Evolutionary conservation across 2,113 vertebrate species (phyloP).

Genomic region (Corythornis vintsioides): DNA sequence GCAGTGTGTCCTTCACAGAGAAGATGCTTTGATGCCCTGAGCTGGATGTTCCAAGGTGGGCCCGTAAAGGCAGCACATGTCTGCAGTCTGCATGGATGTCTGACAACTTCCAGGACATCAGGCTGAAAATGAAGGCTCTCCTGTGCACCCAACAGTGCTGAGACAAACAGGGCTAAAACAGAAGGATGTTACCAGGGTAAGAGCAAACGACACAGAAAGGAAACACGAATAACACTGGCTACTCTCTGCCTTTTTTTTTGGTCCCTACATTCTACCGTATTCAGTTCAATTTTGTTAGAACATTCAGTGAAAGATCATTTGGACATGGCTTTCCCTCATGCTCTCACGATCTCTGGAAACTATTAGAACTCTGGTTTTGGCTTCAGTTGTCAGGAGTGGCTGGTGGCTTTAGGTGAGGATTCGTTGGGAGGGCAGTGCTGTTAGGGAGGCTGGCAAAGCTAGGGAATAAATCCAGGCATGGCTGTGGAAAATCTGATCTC

Average conservation of each 20-base stretch:
- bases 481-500: neutral
- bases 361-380: slow-evolving; percentile 15
- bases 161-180: neutral
- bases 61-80: neutral
- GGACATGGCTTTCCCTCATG: neutral
- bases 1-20: neutral
- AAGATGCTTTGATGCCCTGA: neutral
- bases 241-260: neutral
- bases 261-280: neutral
- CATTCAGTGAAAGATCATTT: neutral
- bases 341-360: neutral
- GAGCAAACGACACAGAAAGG: neutral
- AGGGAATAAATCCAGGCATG: neutral
- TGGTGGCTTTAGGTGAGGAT: neutral
- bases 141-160: neutral
- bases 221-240: neutral
- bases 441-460: neutral
- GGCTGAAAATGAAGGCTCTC: neutral
- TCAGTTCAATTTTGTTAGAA: neutral
- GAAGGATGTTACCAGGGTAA: neutral
- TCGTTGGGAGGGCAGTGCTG: neutral
- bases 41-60: neutral
- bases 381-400: neutral
- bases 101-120: neutral
- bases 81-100: neutral